Conservation (phyloP, 1,140 invertebrate genomes). For the Hermatobates lingyangjiaoensis region DNA sequence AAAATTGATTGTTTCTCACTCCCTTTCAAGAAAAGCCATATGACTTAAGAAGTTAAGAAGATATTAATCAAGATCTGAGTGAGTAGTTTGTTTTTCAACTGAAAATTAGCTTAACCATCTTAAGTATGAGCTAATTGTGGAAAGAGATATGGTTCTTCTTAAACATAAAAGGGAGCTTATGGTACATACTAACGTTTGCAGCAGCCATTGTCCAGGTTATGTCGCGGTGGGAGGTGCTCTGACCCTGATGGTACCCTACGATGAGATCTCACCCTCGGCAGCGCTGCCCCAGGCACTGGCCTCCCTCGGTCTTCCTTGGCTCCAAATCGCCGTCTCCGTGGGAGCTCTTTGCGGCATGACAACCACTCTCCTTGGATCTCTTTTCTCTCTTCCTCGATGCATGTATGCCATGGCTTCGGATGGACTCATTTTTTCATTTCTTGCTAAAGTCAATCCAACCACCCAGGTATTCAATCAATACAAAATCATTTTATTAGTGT, state of each 20-base stretch:
- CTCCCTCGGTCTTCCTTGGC: slow-evolving; percentile 51
- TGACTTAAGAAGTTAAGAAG: no score
- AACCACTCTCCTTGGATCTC: slow-evolving; percentile 60
- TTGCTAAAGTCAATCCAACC: slow-evolving; percentile 50
- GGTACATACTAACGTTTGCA: no score
- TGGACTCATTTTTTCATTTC: slow-evolving; percentile 62
- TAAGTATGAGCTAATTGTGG: no score
- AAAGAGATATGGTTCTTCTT: no score
- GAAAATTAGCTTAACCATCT: no score
- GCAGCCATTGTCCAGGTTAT: slow-evolving; percentile 38
- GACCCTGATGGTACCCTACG: slow-evolving; percentile 68
- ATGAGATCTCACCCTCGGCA: slow-evolving; percentile 40
- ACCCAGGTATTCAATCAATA: slow-evolving; percentile 32
- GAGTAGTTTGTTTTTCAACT: no score
- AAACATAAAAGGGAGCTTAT: no score
- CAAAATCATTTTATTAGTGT: neutral
- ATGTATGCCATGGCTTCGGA: slow-evolving; percentile 80
- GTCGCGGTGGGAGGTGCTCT: slow-evolving; percentile 56
- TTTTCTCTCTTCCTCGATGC: slow-evolving; percentile 65
- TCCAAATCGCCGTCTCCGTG: slow-evolving; percentile 68
- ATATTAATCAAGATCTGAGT: no score
- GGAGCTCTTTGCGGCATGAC: slow-evolving; percentile 82
- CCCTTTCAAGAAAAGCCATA: no score
- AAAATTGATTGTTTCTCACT: no score
- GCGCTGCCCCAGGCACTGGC: slow-evolving; percentile 71